Percentiles rank a stretch among this genome's conserved stretches.
Evolutionary conservation across 1,140 invertebrate species (phyloP).

Genomic region (Planococcus citri): DNA sequence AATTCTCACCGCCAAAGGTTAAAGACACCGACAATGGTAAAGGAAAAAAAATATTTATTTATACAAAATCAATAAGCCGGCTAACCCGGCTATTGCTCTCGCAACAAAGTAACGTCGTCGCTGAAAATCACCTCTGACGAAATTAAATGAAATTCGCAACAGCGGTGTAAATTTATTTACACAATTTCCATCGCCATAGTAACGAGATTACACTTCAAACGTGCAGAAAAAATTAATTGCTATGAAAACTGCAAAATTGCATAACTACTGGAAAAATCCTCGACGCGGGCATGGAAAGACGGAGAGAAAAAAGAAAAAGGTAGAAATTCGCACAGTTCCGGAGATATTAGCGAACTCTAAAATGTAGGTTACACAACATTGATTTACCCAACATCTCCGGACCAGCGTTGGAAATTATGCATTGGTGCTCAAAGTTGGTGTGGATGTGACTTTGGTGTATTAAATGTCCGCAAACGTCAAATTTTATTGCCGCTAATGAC

Average conservation of each 20-base stretch:
- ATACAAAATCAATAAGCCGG: constrained; percentile 2
- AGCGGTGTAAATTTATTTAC: neutral
- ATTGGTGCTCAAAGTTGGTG: neutral
- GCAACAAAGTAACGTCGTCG: neutral
- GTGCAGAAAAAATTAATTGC: neutral
- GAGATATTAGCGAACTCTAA: neutral
- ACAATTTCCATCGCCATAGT: neutral
- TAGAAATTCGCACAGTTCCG: neutral
- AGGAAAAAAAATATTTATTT: neutral
- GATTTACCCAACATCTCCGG: constrained; percentile 4
- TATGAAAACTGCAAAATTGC: neutral
- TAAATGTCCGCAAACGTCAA: neutral
- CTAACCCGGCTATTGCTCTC: neutral
- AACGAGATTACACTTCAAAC: neutral
- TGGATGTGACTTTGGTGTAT: neutral
- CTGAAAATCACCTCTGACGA: neutral
- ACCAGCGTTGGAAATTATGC: neutral
- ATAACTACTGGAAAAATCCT: neutral
- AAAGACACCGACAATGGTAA: neutral
- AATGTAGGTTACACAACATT: neutral
- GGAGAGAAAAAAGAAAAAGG: neutral
- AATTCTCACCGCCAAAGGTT: neutral
- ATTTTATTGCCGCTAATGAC: neutral
- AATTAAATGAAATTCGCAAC: neutral
- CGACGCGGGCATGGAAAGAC: no score